These are phyloP conservation scores for Scortum barcoo DNA, from an alignment of 2,113 vertebrate species.

Conservation along the genomic window DNA sequence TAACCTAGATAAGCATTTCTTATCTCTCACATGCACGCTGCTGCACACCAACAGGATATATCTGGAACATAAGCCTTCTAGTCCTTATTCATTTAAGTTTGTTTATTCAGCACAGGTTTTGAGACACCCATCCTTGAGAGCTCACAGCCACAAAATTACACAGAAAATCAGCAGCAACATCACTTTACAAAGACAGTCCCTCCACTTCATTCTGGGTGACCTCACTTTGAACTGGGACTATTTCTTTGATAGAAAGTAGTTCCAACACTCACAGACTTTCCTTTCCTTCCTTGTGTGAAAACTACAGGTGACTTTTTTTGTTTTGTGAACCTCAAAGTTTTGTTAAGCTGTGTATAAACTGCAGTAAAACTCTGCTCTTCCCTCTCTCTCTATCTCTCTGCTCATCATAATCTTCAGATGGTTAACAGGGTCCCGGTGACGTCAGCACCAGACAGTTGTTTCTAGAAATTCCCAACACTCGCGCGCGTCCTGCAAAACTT, in stretches of 20 bases:
- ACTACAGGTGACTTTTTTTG: too few species aligned
- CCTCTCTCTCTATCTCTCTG: too few species aligned
- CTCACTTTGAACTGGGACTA: background rate
- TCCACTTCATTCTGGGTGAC: background rate
- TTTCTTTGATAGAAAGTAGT: background rate
- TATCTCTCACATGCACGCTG: too few species aligned
- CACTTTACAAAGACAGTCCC: background rate
- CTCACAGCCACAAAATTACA: background rate
- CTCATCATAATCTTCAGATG: conserved; percentile 39
- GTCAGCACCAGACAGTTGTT: conserved; percentile 58
- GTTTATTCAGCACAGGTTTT: background rate
- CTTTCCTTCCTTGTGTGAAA: too few species aligned
- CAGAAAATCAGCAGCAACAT: background rate
- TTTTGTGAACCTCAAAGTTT: too few species aligned
- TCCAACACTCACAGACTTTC: too few species aligned
- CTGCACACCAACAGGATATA: too few species aligned
- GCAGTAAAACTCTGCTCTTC: background rate
- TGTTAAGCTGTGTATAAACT: too few species aligned
- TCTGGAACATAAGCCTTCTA: too few species aligned
- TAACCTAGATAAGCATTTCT: too few species aligned
- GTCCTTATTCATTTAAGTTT: too few species aligned
- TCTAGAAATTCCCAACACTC: conserved; percentile 54
- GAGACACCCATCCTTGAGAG: background rate
- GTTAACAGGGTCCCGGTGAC: conserved; percentile 21
- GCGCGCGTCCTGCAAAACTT: background rate